Base-by-base conservation (phyloP, 2,797 vertebrate genomes). In the Esox masquinongy region DNA sequence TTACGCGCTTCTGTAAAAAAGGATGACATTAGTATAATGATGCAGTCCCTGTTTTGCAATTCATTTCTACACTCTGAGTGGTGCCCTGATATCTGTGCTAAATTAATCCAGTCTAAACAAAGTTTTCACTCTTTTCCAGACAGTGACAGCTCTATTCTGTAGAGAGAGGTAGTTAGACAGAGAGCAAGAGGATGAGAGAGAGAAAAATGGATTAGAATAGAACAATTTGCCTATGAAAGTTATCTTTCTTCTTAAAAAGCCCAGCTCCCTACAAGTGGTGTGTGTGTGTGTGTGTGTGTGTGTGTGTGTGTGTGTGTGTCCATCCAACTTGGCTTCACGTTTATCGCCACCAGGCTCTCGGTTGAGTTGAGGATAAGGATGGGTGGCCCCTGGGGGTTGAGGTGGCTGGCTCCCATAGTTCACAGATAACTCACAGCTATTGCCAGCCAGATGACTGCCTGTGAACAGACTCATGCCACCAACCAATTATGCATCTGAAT, bases 271-370 rank as follows among this genome's bases (percentile, higher is more conserved):
- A 80, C 73, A 59, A 76, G 84, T 31, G 29, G 29, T 70, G 77
- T 70, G 81, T 84, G 47, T 68, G 88, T 90, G 86, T 88, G 84
- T 89, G 90, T 88, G 88, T 90, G 86, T 88, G 84, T 89, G 90
- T 88, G 83, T 74, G 19, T 70, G 78, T 83, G 79, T 80, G 72
- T 87, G 88, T 90, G 86, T 88, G 84, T 89, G 90, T 88, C 77
- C 68, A 15, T 77, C 61, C 64, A 77, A 67, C 76, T 86, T 85
- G 80, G 80, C 88, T 75, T 81, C 19, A 50, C 7, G 56, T 73
- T 71, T 66, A 83, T 47, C 74, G 82, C 77, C 50, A 68, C 73
- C 72, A 82, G 75, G 70, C 72, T 75, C 26, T 76, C 77, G 78
- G 72, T 79, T 70, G 69, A 82, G 75, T 78, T 14, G 72, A 76